A percentile compares a stretch with the other conserved stretches of the same genome.
phyloP scores from a whole-genome alignment of 2,113 vertebrate genomes.

The Embiotoca jacksoni region DNA sequence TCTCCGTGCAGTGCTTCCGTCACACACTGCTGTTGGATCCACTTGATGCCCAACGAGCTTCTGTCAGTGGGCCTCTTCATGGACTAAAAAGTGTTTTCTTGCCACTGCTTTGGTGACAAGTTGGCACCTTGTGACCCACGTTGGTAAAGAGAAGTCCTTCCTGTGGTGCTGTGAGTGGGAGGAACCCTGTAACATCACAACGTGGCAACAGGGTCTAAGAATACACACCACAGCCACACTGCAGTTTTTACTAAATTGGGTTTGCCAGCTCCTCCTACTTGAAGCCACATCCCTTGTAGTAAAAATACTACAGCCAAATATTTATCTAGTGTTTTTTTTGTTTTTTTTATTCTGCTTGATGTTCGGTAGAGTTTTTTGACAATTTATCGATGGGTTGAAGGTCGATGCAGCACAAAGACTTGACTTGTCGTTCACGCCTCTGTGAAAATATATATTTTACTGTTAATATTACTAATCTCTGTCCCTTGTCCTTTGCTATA shows the following conservation, averaged over 20 bases:
- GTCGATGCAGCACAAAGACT: no score
- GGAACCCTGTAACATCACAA: constrained; percentile 80
- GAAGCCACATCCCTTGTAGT: constrained; percentile 9
- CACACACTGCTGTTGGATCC: neutral
- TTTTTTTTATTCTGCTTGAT: no score
- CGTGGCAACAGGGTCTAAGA: constrained; percentile 81
- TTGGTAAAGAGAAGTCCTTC: constrained; percentile 49
- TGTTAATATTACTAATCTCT: neutral
- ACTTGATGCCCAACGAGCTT: constrained; percentile 21
- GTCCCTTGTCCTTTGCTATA: constrained; percentile 21
- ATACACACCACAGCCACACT: constrained; percentile 58
- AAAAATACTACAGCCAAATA: neutral
- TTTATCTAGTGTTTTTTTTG: no score
- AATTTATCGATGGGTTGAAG: neutral
- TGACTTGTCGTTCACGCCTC: no score
- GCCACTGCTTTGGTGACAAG: constrained; percentile 41
- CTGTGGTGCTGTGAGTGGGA: constrained; percentile 71
- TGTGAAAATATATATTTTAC: no score
- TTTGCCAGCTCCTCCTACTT: constrained; percentile 28
- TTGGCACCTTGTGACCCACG: constrained; percentile 61
- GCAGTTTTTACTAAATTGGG: constrained; percentile 37
- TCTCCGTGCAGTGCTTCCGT: neutral
- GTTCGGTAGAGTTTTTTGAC: neutral
- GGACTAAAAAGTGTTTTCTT: neutral
- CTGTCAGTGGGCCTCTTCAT: neutral